phyloP scores from a whole-genome alignment of 2,113 vertebrate genomes.

The Pollachius pollachius region DNA sequence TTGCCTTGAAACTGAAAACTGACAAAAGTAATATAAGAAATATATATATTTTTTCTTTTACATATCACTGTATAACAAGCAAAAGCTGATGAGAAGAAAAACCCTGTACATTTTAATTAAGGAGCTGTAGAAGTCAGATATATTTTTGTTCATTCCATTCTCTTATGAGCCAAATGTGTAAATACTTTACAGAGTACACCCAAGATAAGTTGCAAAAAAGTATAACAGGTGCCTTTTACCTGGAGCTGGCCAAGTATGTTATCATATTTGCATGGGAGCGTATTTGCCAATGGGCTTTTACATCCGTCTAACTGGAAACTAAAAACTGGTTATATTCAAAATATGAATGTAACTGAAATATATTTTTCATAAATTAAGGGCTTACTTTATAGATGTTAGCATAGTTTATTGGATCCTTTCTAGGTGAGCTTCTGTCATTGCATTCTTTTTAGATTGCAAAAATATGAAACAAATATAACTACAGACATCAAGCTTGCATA shows the following conservation, averaged over 20 bases:
- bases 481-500: too few species aligned
- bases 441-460: too few species aligned
- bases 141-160: not conserved
- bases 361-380: too few species aligned
- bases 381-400: too few species aligned
- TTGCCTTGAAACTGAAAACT: not conserved
- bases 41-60: not conserved
- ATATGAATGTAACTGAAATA: too few species aligned
- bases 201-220: not conserved
- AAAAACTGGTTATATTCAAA: too few species aligned
- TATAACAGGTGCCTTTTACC: slow-evolving; percentile 1
- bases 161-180: not conserved
- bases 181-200: not conserved
- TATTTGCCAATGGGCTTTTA: slow-evolving; percentile 13
- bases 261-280: not conserved
- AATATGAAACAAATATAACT: too few species aligned
- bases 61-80: not conserved
- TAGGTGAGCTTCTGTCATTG: too few species aligned
- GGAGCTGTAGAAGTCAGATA: not conserved
- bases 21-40: too few species aligned
- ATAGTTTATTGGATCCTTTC: too few species aligned
- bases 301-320: slow-evolving; percentile 16
- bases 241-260: too few species aligned
- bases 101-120: not conserved
- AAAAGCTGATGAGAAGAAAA: not conserved